Percentiles rank a stretch among this genome's conserved stretches.
Evolutionary conservation across 2,888 invertebrate genomes (phyloP).

Genomic region (Aleiodes testaceus): DNA sequence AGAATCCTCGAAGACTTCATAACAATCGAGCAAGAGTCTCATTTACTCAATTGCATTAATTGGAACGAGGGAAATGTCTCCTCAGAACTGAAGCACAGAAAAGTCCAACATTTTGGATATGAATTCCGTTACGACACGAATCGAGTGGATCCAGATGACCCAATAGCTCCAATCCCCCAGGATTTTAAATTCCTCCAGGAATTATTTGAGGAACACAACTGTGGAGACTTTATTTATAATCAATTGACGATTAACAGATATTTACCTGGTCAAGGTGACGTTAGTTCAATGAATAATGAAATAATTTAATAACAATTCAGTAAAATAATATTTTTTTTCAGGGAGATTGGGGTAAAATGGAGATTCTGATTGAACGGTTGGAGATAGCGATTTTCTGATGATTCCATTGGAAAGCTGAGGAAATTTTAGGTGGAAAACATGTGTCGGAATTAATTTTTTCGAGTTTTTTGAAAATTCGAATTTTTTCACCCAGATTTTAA

Average conservation of each 20-base stretch:
- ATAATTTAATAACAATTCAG: no score
- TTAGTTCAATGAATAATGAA: neutral
- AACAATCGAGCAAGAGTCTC: slow-evolving; percentile 79
- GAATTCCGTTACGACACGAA: slow-evolving; percentile 92
- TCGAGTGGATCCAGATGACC: slow-evolving; percentile 83
- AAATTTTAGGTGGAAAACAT: no score
- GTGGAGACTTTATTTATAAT: slow-evolving; percentile 78
- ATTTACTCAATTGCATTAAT: slow-evolving; percentile 77
- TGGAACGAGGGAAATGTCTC: slow-evolving; percentile 69
- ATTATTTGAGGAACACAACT: slow-evolving; percentile 73
- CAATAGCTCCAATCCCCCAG: slow-evolving; percentile 82
- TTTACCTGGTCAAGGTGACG: slow-evolving; percentile 85
- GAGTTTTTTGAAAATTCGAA: no score
- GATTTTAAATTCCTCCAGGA: slow-evolving; percentile 81
- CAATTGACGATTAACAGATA: slow-evolving; percentile 92
- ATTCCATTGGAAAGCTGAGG: no score
- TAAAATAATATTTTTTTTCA: no score
- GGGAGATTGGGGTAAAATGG: no score
- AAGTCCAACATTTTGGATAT: slow-evolving; percentile 93
- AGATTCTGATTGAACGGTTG: no score
- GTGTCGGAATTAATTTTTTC: no score
- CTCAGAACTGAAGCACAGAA: slow-evolving; percentile 82
- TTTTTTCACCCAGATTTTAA: no score
- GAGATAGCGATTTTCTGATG: no score
- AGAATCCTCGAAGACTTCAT: slow-evolving; percentile 82